Base-by-base conservation (phyloP, 2,113 vertebrate genomes). In the Pao palembangensis region DNA sequence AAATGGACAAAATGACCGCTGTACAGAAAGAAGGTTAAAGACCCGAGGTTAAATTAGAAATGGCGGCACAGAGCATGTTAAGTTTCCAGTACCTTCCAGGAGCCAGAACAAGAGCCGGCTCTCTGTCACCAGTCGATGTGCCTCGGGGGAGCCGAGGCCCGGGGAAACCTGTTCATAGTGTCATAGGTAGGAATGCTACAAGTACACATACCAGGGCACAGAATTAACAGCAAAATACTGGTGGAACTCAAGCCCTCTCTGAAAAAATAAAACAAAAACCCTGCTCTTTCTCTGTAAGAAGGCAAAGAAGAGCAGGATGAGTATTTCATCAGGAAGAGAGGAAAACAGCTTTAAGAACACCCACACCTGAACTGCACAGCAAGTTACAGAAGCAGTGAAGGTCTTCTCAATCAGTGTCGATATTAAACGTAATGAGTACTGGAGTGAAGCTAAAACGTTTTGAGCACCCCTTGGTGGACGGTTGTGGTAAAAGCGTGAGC, bases 61-160 rank as follows among this genome's bases (percentile, higher is more conserved):
- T 17, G n/a, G 7, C 15, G 5, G 17, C 7, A 47, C 44, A 47
- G 12, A 14, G 34, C 34, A 11, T 38, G 34, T 12, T 4, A 2
- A 12, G 34, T 18, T 63, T 65, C 55, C 51, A 56, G 79, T 92
- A 92, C 91, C 91, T 92, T 85, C 85, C 69, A 78, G 81, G 78
- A 79, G 78, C 81, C 64, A 65, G 57, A 76, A 54, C 49, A 55
- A 79, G 69, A 64, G 12, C 19, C 16, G 34, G 71, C 74, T 69
- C 78, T 64, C 58, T 63, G 71, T 91, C 91, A 92, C 91, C 92
- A 93, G 88, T 92, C 91, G 57, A 90, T 85, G 74, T 92, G 88
- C 67, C 88, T 89, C 43, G 92, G 90, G 59, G 92, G 91, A 75
- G 91, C 92, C 44, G 92, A 92, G 79, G 92, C 91, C 61, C 91